Base-by-base conservation (phyloP, 2,797 vertebrate species). In the Anas bahamensis region DNA sequence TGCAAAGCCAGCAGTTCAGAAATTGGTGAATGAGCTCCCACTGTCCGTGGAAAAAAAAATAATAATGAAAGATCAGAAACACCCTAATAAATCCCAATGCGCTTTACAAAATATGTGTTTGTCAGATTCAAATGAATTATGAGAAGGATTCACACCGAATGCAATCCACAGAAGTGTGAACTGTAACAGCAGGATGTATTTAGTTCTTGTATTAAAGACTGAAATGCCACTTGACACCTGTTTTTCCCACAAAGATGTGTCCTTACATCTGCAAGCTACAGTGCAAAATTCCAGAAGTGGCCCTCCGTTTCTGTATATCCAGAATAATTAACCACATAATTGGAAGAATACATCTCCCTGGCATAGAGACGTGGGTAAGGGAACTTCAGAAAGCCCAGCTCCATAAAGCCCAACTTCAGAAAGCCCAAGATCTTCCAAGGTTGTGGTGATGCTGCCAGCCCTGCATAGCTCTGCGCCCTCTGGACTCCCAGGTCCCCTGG, bases 371-470 rank as follows among this genome's bases (percentile, higher is more conserved):
- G 16, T 7, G 22, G 21, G 22, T 12, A 35, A 59, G 19, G 33
- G n/a, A 24, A 56, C 13, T 53, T 61, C 19, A 31, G 22, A 0
- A 83, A 48, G 37, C 23, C n/a, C 52, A 39, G 46, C 46, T 48
- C 22, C 46, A 46, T 22, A 46, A 46, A 46, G 44, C 19, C 44
- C 44, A 46, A 19, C 17, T 53, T 61, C 16, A 26, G 17, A 0
- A 83, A 48, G 41, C 21, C n/a, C 52, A n/a, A 9, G 29, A 69
- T 11, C n/a, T 70, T 26, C 48, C n/a, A 37, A 53, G 29, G 57
- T 37, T 88, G 39, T 0, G 0, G 29, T 18, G 19, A 24, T 3
- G 22, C 29, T 33, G 7, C 13, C 39, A 44, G 24, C 5, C 3
- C 7, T 17, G 53, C 55, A 85, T 55, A 74, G 48, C 63, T 91